Conservation (phyloP, 2,797 vertebrate genomes). For the Ceryle rudis region DNA sequence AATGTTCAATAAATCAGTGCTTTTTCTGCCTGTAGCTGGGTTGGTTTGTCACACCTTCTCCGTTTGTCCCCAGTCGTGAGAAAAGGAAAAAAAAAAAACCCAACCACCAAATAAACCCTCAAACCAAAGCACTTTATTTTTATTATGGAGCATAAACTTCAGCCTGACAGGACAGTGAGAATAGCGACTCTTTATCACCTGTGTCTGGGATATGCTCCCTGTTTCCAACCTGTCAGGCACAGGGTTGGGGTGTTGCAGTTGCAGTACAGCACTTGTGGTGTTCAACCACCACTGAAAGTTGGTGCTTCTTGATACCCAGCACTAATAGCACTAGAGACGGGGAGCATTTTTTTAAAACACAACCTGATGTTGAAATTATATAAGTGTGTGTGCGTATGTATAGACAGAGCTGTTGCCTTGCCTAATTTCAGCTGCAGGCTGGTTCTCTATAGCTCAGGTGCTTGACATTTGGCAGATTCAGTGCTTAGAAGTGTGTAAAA, state of each 20-base stretch:
- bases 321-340: neutral
- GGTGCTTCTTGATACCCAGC: neutral
- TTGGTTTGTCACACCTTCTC: neutral
- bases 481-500: neutral
- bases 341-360: neutral
- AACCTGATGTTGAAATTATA: too few species aligned
- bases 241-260: neutral
- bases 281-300: neutral
- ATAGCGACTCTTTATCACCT: neutral
- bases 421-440: neutral
- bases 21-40: neutral
- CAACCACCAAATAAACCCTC: neutral
- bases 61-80: neutral
- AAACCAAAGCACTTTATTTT: neutral
- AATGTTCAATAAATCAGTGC: neutral
- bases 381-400: neutral
- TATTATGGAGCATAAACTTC: neutral
- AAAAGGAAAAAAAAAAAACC: neutral
- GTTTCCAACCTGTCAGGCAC: neutral
- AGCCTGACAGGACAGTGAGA: neutral
- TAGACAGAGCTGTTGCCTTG: neutral
- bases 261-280: rapidly evolving
- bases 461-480: neutral
- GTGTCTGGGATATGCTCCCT: neutral
- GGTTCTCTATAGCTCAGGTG: neutral